Percentiles rank a stretch among this genome's conserved stretches.
Conservation (phyloP, 2,113 vertebrate genomes). For the Coturnix japonica region DNA sequence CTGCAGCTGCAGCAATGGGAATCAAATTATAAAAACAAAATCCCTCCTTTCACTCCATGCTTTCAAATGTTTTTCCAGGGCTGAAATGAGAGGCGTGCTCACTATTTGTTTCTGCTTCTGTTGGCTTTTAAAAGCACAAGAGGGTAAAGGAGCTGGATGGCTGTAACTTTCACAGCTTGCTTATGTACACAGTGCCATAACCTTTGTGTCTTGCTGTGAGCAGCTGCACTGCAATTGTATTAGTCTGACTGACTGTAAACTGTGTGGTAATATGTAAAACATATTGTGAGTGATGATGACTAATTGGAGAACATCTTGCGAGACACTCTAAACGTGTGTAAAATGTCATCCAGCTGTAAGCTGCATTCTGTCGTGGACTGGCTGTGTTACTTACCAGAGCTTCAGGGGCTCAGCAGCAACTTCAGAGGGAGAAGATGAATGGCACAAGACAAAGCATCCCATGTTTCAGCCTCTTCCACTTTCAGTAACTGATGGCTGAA, state of each 20-base stretch:
- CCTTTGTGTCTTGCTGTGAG: constrained; percentile 75
- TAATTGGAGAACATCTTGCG: constrained; percentile 64
- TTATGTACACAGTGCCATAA: constrained; percentile 73
- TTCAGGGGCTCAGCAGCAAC: not conserved
- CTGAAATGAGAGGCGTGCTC: constrained; percentile 48
- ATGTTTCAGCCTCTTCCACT: not conserved
- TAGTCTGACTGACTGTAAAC: constrained; percentile 71
- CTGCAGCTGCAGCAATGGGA: constrained; percentile 72
- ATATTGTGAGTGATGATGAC: constrained; percentile 65
- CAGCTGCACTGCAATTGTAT: constrained; percentile 73
- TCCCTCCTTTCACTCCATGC: constrained; percentile 65
- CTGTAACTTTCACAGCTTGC: constrained; percentile 77
- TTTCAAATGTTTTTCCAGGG: constrained; percentile 73
- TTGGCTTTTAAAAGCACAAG: constrained; percentile 73
- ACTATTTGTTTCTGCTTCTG: constrained; percentile 76
- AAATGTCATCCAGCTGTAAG: constrained; percentile 74
- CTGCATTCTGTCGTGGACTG: not conserved
- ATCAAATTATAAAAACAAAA: constrained; percentile 75
- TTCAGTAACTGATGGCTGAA: not conserved
- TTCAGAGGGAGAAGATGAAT: not conserved
- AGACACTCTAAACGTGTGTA: constrained; percentile 57
- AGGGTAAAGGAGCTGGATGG: constrained; percentile 65
- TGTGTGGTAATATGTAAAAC: constrained; percentile 65
- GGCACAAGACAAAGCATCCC: not conserved
- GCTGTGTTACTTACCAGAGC: not conserved